Base-by-base conservation (phyloP, 1,140 invertebrate genomes). In the Helicoverpa zea region DNA sequence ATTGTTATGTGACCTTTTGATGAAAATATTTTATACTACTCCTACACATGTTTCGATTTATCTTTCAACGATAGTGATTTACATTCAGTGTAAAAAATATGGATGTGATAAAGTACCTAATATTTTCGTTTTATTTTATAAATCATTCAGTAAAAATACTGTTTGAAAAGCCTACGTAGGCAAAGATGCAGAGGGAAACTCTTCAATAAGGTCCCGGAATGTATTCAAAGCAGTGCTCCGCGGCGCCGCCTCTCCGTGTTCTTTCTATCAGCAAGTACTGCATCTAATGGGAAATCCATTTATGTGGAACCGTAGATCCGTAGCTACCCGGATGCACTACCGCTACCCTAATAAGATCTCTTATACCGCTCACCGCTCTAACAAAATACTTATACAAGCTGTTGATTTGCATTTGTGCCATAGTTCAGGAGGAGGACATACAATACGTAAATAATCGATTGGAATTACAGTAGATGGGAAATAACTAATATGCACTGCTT, bases 241-340 rank as follows among this genome's bases (percentile, higher is more conserved):
- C 52, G 43, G 18, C n/a, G 35, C 52, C 16, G 18, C 56, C 73
- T 51, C 75, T 14, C 35, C 77, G 70, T 63, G 51, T 83, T 79
- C 75, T 80, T 81, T 83, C 74, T 81, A 56, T 77, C 73, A n/a
- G 64, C 61, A 64, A 75, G 75, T 63, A 78, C 70, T 83, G 82
- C 74, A 82, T 82, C 80, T 84, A 88, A 87, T 89, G 86, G 86
- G 82, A 88, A 86, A 86, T 84, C 84, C 83, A 88, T 88, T 89
- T 89, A 84, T 83, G 72, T 70, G 68, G 82, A 84, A 74, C 81
- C 78, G 68, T 74, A 63, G 82, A 84, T 72, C 81, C 78, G 68
- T 74, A 63, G 63, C 70, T 75, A 76, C 79, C 76, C 59, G 68
- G 75, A 64, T 74, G 58, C 76, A 63, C 79, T 83, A 80, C 68